phyloP scores from a whole-genome alignment of 53 echinoderm and acorn worm genomes.

The Paracentrotus lividus region DNA sequence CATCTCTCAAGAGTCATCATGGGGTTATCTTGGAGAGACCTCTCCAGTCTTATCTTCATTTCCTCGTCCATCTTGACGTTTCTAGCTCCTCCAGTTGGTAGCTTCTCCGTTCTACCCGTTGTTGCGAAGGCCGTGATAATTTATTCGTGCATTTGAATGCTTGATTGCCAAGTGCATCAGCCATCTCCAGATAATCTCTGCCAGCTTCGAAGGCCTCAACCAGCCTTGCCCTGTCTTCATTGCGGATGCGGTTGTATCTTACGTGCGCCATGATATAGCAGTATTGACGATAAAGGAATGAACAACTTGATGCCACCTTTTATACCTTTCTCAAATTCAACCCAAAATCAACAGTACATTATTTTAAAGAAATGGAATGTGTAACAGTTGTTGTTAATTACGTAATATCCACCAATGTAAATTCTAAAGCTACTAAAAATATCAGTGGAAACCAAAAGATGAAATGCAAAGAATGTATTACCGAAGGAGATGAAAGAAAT shows the following conservation, averaged over 20 bases:
- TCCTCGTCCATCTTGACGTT: conserved; percentile 46
- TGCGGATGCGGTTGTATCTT: conserved; percentile 40
- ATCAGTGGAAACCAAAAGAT: conserved; percentile 1
- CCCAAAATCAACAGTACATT: conserved; percentile 19
- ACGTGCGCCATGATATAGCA: conserved; percentile 24
- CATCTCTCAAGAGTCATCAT: conserved; percentile 41
- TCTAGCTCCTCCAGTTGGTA: conserved; percentile 28
- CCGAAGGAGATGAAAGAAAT: conserved; percentile 50
- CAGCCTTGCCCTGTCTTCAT: conserved; percentile 19
- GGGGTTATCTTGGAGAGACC: conserved; percentile 27
- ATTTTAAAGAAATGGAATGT: conserved; percentile 18
- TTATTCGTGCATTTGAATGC: background rate
- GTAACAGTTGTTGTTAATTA: conserved; percentile 23
- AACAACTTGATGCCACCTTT: conserved; percentile 47
- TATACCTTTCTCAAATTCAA: conserved; percentile 34
- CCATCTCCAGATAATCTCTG: background rate
- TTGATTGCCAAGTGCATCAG: conserved; percentile 36
- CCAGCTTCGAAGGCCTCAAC: conserved; percentile 19
- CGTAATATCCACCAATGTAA: conserved; percentile 25
- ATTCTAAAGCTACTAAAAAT: conserved; percentile 9
- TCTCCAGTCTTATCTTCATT: background rate
- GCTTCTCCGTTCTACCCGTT: conserved; percentile 35
- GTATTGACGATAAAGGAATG: conserved; percentile 23
- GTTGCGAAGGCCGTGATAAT: background rate
- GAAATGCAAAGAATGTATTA: conserved; percentile 38